Evolutionary conservation across 2,888 invertebrate species (phyloP), one percentile per base, ranked within the genome.

Genomic region (Erebia palarica): DNA sequence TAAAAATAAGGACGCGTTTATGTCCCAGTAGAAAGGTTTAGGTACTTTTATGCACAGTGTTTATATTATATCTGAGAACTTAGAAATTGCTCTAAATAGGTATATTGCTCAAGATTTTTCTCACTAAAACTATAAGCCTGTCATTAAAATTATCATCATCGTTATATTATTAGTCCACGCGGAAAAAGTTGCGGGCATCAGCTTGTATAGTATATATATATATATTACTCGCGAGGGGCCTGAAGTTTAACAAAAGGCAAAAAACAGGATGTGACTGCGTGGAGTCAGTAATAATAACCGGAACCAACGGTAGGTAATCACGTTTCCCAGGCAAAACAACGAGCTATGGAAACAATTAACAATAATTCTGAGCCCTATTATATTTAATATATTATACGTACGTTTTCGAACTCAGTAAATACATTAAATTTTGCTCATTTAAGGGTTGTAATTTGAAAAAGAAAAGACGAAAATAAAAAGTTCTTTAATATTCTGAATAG

Each of bases 221-320:
- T 11, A 10, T 55, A 16, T 16, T 18, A 55, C 18, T 55, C 55
- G 3, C 18, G 3, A 55, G 55, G 9, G 16, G 10, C 9, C 16
- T 44, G 11, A 44, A 44, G 18, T 0, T 5, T 1, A 13, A 63
- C 47, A 47, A 63, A 63, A 13, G 49, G 61, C 59, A 44, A 16
- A 58, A 49, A 49, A 21, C 63, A 21, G 63, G 21, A 61, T 47
- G 57, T 57, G 57, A 59, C 27, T 67, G 60, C 44, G 68, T 60
- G 55, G 63, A 47, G 55, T 53, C 65, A 68, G 72, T 69, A 63
- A 63, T 76, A 74, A 75, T 75, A 75, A 76, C 77, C 60, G 76
- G 79, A 81, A 81, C 81, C 83, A 79, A 83, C 82, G 82, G 78
- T 86, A 87, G 82, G 78, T 86, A 87, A 87, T 87, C 82, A 81